phyloP scores from a whole-genome alignment of 2,888 invertebrate genomes.

The Drosophila meridionalis region DNA sequence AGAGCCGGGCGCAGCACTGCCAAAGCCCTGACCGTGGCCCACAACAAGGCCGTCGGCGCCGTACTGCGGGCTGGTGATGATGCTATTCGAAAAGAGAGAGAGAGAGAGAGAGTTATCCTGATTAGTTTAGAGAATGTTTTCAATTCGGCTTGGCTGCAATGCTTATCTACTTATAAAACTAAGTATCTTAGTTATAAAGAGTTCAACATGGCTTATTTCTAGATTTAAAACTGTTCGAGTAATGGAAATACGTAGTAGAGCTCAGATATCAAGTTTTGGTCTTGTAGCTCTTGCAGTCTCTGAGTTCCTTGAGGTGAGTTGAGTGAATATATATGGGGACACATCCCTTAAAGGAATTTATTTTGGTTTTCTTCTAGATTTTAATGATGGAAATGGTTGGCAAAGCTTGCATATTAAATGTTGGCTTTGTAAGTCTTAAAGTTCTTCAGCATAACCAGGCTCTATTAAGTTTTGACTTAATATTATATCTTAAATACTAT shows the following conservation, averaged over 20 bases:
- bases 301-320: not conserved
- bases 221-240: rapidly evolving
- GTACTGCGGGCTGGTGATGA: conserved; percentile 87
- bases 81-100: conserved; percentile 51
- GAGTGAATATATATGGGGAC: not conserved
- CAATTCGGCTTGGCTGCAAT: not conserved
- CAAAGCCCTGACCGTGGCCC: conserved; percentile 86
- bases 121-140: not conserved
- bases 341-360: not conserved
- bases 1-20: conserved; percentile 83
- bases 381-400: not conserved
- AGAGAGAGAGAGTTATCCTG: not conserved
- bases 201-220: not conserved
- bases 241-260: not conserved
- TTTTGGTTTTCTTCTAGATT: not conserved
- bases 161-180: not conserved
- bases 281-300: not conserved
- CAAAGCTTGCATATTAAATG: not conserved
- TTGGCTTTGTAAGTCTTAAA: not conserved
- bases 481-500: not conserved
- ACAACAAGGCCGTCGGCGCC: conserved; percentile 84
- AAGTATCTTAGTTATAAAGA: not conserved
- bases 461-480: not conserved
- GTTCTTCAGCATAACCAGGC: not conserved
- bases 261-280: not conserved